These are phyloP conservation scores for Prunella strophiata DNA, from an alignment of 2,797 vertebrate species.

Conservation along the genomic window DNA sequence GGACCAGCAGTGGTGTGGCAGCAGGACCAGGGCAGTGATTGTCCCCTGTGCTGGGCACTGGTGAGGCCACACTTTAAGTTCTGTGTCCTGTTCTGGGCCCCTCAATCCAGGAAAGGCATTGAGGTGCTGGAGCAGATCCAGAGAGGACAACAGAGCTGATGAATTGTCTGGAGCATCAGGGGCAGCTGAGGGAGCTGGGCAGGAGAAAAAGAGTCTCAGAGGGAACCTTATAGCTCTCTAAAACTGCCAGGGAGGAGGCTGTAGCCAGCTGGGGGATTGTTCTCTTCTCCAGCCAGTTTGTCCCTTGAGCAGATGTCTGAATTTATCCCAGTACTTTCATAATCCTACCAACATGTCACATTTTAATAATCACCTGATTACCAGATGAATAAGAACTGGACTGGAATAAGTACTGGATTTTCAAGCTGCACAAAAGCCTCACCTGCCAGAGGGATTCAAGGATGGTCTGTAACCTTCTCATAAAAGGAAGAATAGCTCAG, in stretches of 20 bases:
- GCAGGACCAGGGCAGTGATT: neutral
- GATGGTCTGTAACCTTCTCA: neutral
- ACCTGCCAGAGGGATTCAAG: neutral
- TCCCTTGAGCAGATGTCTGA: neutral
- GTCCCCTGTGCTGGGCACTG: neutral
- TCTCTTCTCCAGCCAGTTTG: neutral
- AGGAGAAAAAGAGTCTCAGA: no score
- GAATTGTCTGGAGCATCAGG: neutral
- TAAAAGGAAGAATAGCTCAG: neutral
- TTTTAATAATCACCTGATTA: neutral
- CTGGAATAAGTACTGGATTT: neutral
- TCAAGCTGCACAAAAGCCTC: neutral
- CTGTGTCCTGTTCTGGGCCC: neutral
- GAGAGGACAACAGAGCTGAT: no score
- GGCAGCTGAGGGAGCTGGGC: neutral
- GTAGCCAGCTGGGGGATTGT: no score
- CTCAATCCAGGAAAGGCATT: neutral
- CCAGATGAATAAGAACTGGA: neutral
- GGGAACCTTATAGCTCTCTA: neutral
- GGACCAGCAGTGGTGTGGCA: fast-evolving
- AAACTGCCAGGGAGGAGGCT: neutral
- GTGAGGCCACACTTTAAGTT: fast-evolving
- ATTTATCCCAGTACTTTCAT: neutral
- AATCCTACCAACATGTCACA: neutral
- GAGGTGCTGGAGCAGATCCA: neutral